Conservation (phyloP, 2,113 vertebrate species). For the Mungos mungo region DNA sequence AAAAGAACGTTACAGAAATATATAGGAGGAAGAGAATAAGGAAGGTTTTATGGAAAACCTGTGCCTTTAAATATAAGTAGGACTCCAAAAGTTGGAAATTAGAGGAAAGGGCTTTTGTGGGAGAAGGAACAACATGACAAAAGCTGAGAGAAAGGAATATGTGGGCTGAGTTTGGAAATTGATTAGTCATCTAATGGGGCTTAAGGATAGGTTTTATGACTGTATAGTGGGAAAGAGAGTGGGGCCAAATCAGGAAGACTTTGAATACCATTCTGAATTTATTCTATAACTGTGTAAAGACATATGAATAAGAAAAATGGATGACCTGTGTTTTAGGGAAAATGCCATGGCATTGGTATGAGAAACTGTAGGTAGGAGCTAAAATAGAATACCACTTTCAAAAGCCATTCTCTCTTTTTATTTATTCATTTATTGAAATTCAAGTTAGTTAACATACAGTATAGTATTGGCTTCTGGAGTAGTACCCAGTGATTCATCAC, state of each 20-base stretch:
- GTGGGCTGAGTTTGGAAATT: not conserved
- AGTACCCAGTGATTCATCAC: too few species aligned
- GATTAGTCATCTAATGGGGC: not conserved
- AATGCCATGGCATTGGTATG: not conserved
- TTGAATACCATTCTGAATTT: slow-evolving; percentile 1
- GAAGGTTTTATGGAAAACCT: not conserved
- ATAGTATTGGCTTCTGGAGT: too few species aligned
- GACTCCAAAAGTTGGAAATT: not conserved
- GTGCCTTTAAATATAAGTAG: not conserved
- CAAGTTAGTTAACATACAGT: too few species aligned
- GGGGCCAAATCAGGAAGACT: not conserved
- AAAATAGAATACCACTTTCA: not conserved
- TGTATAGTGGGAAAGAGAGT: not conserved
- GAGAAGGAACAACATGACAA: not conserved
- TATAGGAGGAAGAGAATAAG: not conserved
- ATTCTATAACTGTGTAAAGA: not conserved
- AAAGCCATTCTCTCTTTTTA: not conserved
- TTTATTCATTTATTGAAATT: too few species aligned
- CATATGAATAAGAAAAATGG: not conserved
- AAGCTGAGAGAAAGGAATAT: not conserved
- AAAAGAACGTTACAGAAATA: slow-evolving; percentile 7
- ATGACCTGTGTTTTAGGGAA: not conserved
- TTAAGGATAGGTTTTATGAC: not conserved
- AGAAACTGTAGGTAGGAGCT: not conserved
- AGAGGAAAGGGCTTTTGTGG: not conserved